Evolutionary conservation across 2,888 invertebrate species (phyloP), one percentile per base, ranked within the genome.

Genomic region (Diplolepis rosae): DNA sequence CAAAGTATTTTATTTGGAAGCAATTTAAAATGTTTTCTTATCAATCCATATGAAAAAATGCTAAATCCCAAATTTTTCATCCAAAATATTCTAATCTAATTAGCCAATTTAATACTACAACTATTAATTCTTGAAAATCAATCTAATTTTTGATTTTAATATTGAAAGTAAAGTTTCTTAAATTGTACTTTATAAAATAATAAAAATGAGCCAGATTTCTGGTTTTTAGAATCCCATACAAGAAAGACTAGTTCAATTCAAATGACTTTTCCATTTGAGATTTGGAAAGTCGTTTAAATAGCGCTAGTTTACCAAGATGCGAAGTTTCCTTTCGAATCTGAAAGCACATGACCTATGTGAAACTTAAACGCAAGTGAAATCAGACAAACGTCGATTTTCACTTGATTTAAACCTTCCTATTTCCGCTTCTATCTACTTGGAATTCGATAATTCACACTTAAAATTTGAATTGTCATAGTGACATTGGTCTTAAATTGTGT

Each of bases 401-500:
- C 61, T 42, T 61, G 22, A 39, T 39, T 61, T 61, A 24, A 42
- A 35, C 6, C 24, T 39, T 35, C 9, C 61, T 39, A 42, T 61
- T 61, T 61, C 35, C 24, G 39, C 27, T 39, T 39, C 24, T 61
- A 24, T 35, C 9, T 39, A 0, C 13, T n/a, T n/a, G n/a, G n/a
- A 39, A 39, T 61, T 61, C 61, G 61, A 61, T 61, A 9, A 61
- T 61, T 61, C 39, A 18, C 15, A 61, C 24, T 61, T 39, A 9
- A 42, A 61, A 39, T 61, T 61, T 13, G n/a, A 61, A 42, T 61
- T 61, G 61, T 61, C 35, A 39, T 24, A 24, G 39, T 35, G 61
- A 42, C 61, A 61, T 61, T 61, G 39, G 61, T 39, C 61, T 61
- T 61, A 61, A 24, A 42, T 61, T 61, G 61, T 61, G 24, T 35